Percentiles rank a stretch among this genome's conserved stretches.
phyloP scores from a whole-genome alignment of 2,797 vertebrate species.

The Artibeus jamaicensis region DNA sequence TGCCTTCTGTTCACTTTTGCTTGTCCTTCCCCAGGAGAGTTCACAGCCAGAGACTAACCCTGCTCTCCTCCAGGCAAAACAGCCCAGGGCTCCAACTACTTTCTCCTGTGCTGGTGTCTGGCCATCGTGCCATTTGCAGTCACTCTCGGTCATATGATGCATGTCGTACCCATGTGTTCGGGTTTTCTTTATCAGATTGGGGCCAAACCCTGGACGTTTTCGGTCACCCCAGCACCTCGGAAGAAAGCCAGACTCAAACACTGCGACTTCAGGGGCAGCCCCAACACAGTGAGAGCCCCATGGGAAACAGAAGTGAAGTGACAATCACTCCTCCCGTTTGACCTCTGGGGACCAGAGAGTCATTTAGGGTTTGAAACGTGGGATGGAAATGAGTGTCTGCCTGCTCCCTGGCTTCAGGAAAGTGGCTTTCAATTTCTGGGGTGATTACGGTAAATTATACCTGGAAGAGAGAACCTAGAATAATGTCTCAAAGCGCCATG shows the following conservation, averaged over 20 bases:
- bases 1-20: background rate
- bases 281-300: background rate
- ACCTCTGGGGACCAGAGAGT: conserved; percentile 49
- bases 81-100: background rate
- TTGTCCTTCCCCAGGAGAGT: background rate
- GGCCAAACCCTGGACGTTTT: background rate
- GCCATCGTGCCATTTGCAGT: background rate
- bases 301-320: background rate
- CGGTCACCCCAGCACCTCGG: background rate
- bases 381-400: conserved; percentile 60
- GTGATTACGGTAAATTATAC: conserved; percentile 57
- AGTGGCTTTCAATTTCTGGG: conserved; percentile 45
- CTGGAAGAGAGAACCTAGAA: conserved; percentile 53
- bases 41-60: background rate
- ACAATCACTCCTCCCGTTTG: background rate
- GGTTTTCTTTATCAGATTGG: background rate
- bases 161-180: rapidly evolving
- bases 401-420: conserved; percentile 47
- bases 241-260: background rate
- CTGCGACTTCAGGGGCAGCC: background rate
- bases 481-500: conserved; percentile 13
- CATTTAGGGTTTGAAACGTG: conserved; percentile 56
- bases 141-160: background rate
- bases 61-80: background rate
- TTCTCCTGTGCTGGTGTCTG: too few relatives aligned